Evolutionary conservation across 2,797 vertebrate species (phyloP), one percentile per base, ranked within the genome.

Genomic region (Onychomys leucogaster): DNA sequence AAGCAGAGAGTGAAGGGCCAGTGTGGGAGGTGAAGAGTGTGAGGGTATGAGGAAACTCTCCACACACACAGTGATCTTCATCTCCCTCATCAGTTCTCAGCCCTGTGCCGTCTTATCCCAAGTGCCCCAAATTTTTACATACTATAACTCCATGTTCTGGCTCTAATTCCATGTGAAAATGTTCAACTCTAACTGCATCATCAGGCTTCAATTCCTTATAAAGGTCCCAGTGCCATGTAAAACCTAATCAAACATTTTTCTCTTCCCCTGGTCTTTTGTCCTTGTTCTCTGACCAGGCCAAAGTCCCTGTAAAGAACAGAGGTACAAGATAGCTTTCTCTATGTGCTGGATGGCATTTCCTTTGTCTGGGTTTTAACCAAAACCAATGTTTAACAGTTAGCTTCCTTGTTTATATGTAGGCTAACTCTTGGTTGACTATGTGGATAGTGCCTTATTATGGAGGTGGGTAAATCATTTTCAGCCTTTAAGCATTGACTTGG

Each of bases 1-100:
- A 83, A 19, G 25, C 67, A 43, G 25, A 11, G 49, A 37, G 34
- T 77, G 25, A 77, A 82, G 69, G 76, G 59, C 41, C 69, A 23
- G 11, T 14, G 21, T 29, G 76, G 61, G 80, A 34, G 9, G 12
- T 49, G 46, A 19, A 52, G 83, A 61, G 34, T 8, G 10, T 52
- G 41, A 5, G 83, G 41, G 12, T 43, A 5, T 23, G 59, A 46
- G 52, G 65, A 9, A 27, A 69, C n/a, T 81, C 7, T 29, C 4
- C 0, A 12, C 3, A 32, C 55, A 29, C 7, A 10, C 67, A 34
- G 25, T 32, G 8, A 29, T 0, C 0, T 7, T n/a, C 6, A 13
- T 14, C 41, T 41, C 12, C 32, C 25, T 77, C 5, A 0, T 29
- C 14, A n/a, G 29, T 32, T 61, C 41, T 21, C 13, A n/a, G 2